Base-by-base conservation (phyloP, 2,113 vertebrate genomes). In the Arizona elegans region DNA sequence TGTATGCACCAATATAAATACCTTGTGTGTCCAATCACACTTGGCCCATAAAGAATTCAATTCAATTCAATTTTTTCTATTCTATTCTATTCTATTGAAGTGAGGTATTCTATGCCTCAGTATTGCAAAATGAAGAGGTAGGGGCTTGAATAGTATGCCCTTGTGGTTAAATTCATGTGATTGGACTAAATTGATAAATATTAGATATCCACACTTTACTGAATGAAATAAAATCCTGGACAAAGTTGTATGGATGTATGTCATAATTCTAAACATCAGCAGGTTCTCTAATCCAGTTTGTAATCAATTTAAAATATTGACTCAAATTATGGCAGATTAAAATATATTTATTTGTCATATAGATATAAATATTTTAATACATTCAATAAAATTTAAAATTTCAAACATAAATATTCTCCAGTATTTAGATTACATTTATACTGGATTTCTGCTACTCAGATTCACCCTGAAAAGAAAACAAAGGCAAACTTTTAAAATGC, bases 401-500 rank as follows among this genome's bases (percentile, higher is more conserved):
- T 58, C 43, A 95, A 94, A 91, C 54, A 86, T 47, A 91, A 94
- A 91, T 85, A 0, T 24, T 91, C 86, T 47, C 89, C 89, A 86
- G 86, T 89, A 86, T 33, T 87, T 65, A 29, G 26, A 21, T 24
- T 0, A 24, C 0, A 90, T 26, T 56, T 7, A 55, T 65, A 56
- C 13, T 21, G 88, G n/a, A 50, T 92, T 26, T 91, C 89, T 58
- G 29, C 58, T 53, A 26, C 4, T 92, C 7, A 0, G 33, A 92
- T 70, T 90, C 92, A 91, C 81, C 89, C 95, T 93, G 86, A n/a
- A 90, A 94, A 90, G 50, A 91, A 81, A 92, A 56, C 33, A 75
- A 52, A 87, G 11, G 9, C 21, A 90, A 43, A 23, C 8, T 89
- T 33, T 88, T 23, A 38, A 90, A 91, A 92, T 26, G 56, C 47